A percentile compares a stretch with the other conserved stretches of the same genome.
phyloP scores from a whole-genome alignment of 1,140 invertebrate species.

The Formica exsecta region DNA sequence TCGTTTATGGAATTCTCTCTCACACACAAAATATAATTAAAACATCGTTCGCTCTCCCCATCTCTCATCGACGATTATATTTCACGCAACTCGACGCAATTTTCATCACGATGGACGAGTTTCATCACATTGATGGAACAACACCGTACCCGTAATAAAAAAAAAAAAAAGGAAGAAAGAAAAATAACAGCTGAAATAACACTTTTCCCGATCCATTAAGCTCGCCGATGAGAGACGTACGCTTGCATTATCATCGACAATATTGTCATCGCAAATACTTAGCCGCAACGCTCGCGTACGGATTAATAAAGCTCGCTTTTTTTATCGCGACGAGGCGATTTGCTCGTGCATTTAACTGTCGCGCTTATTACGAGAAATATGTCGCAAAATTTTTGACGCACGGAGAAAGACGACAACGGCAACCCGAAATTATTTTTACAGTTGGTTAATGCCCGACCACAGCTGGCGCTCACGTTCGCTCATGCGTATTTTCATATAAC shows the following conservation, averaged over 20 bases:
- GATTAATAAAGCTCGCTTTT: slow-evolving; percentile 47
- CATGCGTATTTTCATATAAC: slow-evolving; percentile 37
- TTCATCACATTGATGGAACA: neutral
- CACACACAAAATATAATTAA: slow-evolving; percentile 58
- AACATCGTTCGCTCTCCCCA: slow-evolving; percentile 21
- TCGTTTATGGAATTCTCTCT: slow-evolving; percentile 40
- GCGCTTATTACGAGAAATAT: slow-evolving; percentile 5
- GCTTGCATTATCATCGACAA: slow-evolving; percentile 56
- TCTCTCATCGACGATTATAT: slow-evolving; percentile 28
- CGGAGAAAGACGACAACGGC: neutral
- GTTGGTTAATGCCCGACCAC: slow-evolving; percentile 34
- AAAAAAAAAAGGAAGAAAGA: slow-evolving; percentile 11
- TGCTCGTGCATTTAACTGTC: neutral
- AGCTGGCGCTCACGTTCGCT: slow-evolving; percentile 13
- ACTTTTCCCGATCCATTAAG: slow-evolving; percentile 54
- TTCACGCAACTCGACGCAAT: slow-evolving; percentile 33
- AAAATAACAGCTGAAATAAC: slow-evolving; percentile 30
- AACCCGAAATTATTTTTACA: slow-evolving; percentile 57
- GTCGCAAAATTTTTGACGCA: slow-evolving; percentile 17
- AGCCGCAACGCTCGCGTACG: neutral
- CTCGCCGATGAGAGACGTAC: neutral
- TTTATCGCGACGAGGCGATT: slow-evolving; percentile 1
- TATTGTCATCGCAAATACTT: slow-evolving; percentile 68
- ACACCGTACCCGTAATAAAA: neutral
- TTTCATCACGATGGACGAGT: slow-evolving; percentile 30